Conservation (phyloP, 2,797 vertebrate species). For the Bovichtus diacanthus region DNA sequence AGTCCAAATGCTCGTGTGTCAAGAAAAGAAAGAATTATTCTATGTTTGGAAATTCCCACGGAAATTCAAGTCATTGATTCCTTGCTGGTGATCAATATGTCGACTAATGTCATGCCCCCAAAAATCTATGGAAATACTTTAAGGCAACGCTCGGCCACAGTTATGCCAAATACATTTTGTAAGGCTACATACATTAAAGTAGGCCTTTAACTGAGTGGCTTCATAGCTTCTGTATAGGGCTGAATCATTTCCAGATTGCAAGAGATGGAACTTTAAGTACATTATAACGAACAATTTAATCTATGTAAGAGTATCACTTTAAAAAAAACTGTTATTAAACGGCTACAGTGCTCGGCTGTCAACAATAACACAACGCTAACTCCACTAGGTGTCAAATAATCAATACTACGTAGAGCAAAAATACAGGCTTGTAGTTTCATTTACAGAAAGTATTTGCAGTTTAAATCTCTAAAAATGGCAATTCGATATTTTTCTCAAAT, state of each 20-base stretch:
- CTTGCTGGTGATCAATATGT: slow-evolving; percentile 17
- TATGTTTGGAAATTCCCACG: not conserved
- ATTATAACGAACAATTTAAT: not conserved
- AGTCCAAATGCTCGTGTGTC: slow-evolving; percentile 17
- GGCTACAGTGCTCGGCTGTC: not conserved
- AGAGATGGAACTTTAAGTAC: not conserved
- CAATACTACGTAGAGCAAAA: not conserved
- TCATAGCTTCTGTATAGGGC: not conserved
- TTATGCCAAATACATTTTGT: not conserved
- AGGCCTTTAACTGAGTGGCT: not conserved
- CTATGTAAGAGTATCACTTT: not conserved
- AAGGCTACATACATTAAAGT: not conserved
- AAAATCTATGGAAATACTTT: not conserved
- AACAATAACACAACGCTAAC: not conserved
- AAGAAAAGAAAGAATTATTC: not conserved
- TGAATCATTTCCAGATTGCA: not conserved
- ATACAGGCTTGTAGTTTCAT: not conserved
- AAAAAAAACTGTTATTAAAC: not conserved
- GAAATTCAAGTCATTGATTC: not conserved
- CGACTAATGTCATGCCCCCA: not conserved
- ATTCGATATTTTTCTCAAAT: not conserved
- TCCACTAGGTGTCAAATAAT: not conserved
- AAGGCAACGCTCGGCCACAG: not conserved
- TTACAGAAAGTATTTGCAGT: not conserved
- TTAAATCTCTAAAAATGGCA: not conserved